These are phyloP conservation scores for Trichechus manatus DNA, from an alignment of 2,113 vertebrate species.

Conservation along the genomic window DNA sequence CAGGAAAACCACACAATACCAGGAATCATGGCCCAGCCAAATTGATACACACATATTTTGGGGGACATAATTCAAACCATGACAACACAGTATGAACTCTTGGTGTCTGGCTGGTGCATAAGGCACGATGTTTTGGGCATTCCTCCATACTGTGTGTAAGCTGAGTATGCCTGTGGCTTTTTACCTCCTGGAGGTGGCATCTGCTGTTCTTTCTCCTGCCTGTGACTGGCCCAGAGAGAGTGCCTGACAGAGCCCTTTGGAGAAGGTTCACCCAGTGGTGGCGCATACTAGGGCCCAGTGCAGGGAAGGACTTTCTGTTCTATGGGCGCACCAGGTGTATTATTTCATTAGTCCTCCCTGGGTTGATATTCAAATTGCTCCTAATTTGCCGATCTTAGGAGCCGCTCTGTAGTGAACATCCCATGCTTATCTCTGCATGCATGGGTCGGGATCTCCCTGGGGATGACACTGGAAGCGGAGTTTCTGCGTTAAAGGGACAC, in stretches of 20 bases:
- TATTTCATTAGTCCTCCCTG: neutral
- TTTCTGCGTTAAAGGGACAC: neutral
- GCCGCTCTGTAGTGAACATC: neutral
- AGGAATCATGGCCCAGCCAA: too few relatives aligned
- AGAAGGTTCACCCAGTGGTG: neutral
- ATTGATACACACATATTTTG: too few relatives aligned
- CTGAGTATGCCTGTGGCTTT: neutral
- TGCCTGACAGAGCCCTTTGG: neutral
- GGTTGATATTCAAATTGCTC: neutral
- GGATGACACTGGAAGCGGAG: too few relatives aligned
- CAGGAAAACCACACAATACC: too few relatives aligned
- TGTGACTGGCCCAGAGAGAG: neutral
- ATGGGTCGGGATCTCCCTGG: neutral
- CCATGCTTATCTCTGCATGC: neutral
- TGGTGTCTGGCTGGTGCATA: neutral
- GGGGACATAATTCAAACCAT: too few relatives aligned
- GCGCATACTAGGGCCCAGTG: neutral
- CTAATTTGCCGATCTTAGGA: neutral
- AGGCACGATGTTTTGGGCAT: neutral
- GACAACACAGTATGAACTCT: too few relatives aligned
- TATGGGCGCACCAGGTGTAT: neutral
- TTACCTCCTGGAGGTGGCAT: neutral
- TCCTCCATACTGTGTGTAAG: neutral
- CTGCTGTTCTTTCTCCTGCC: neutral
- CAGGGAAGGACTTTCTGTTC: neutral